Percentiles rank a stretch among this genome's conserved stretches.
phyloP scores from a whole-genome alignment of 1,140 invertebrate species.

The Battus philenor region DNA sequence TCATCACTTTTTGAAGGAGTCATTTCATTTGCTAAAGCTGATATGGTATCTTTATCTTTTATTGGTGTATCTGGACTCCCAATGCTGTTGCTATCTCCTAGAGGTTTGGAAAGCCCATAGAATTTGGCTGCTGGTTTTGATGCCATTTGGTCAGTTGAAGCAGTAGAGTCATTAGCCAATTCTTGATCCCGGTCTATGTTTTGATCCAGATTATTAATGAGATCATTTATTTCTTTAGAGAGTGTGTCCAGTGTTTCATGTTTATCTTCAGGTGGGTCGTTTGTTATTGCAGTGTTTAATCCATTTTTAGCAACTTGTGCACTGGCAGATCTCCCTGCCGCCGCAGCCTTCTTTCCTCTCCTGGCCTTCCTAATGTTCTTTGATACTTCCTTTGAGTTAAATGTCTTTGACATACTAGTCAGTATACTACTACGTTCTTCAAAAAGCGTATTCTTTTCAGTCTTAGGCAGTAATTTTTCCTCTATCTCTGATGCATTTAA shows the following conservation, averaged over 20 bases:
- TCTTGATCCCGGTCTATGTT: slow-evolving; percentile 60
- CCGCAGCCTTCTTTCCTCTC: slow-evolving; percentile 51
- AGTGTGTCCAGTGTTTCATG: slow-evolving; percentile 58
- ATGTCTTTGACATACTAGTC: slow-evolving; percentile 69
- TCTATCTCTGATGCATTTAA: slow-evolving; percentile 63
- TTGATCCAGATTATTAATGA: slow-evolving; percentile 62
- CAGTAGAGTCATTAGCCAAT: slow-evolving; percentile 38
- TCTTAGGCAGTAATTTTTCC: slow-evolving; percentile 64
- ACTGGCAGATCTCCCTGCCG: slow-evolving; percentile 29
- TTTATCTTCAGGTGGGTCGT: slow-evolving; percentile 44
- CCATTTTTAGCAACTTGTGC: slow-evolving; percentile 31
- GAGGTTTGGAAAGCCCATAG: slow-evolving; percentile 52
- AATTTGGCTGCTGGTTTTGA: slow-evolving; percentile 52
- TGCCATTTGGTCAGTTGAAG: slow-evolving; percentile 42
- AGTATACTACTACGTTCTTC: slow-evolving; percentile 70
- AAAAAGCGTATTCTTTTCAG: slow-evolving; percentile 67
- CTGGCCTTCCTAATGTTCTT: slow-evolving; percentile 68
- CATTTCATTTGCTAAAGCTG: slow-evolving; percentile 55
- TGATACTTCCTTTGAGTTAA: slow-evolving; percentile 66
- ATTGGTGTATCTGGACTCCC: slow-evolving; percentile 56
- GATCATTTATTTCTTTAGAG: slow-evolving; percentile 65
- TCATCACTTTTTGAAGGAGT: slow-evolving; percentile 65
- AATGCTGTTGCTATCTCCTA: slow-evolving; percentile 55
- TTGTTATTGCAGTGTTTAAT: slow-evolving; percentile 37
- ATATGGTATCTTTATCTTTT: slow-evolving; percentile 64